These are phyloP conservation scores for Piscicola geometra DNA, from an alignment of 2,888 invertebrate genomes.

Conservation along the genomic window DNA sequence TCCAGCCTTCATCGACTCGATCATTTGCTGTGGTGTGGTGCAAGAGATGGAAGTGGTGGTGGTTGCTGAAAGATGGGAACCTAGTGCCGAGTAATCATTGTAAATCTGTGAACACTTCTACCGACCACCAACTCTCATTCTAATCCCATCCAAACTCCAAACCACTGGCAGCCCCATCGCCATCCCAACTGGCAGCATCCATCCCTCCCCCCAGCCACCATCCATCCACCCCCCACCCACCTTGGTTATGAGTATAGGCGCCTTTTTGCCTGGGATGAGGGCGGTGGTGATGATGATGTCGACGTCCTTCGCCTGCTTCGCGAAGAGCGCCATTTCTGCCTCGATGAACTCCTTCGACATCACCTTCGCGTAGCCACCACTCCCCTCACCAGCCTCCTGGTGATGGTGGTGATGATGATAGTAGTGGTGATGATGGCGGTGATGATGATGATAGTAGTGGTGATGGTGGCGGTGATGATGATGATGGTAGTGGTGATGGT, in stretches of 20 bases:
- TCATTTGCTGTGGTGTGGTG: slow-evolving; percentile 65
- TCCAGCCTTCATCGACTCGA: slow-evolving; percentile 77
- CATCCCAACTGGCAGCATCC: too few relatives aligned
- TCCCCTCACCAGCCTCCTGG: slow-evolving; percentile 60
- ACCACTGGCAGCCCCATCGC: too few relatives aligned
- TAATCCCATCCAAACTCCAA: too few relatives aligned
- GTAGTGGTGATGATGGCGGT: too few relatives aligned
- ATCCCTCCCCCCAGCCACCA: too few relatives aligned
- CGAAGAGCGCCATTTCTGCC: slow-evolving; percentile 78
- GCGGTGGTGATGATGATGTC: slow-evolving; percentile 85
- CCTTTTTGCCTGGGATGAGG: slow-evolving; percentile 78
- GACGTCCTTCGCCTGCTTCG: slow-evolving; percentile 76
- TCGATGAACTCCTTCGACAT: slow-evolving; percentile 66
- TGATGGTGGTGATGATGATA: not conserved
- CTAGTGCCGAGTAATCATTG: too few relatives aligned
- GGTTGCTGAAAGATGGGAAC: too few relatives aligned
- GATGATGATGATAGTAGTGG: too few relatives aligned
- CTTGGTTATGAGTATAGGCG: slow-evolving; percentile 74
- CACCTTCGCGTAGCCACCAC: slow-evolving; percentile 77
- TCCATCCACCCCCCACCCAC: slow-evolving; percentile 56
- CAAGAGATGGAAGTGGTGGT: too few relatives aligned
- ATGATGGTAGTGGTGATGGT: too few relatives aligned
- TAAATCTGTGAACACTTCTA: not conserved
- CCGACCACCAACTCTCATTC: not conserved
- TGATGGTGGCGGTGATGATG: too few relatives aligned